These are phyloP conservation scores for Lepisosteus oculatus DNA, from an alignment of 2,113 vertebrate species.

Conservation along the genomic window DNA sequence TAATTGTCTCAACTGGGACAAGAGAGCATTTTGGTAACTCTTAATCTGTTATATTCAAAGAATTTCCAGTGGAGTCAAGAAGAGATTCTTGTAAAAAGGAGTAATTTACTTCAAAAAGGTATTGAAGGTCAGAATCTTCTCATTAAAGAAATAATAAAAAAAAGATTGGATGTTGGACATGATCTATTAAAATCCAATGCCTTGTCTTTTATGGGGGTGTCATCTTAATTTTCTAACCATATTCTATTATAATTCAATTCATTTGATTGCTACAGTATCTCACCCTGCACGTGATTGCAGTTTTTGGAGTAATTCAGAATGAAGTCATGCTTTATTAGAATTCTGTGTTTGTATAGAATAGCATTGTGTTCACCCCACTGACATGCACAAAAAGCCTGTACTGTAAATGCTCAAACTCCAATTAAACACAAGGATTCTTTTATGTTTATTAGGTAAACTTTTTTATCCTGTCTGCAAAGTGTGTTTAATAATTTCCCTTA, in stretches of 20 bases:
- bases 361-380: too few relatives aligned
- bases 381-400: too few relatives aligned
- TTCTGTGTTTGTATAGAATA: neutral
- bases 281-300: neutral
- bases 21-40: neutral
- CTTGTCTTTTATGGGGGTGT: too few relatives aligned
- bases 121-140: neutral
- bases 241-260: neutral
- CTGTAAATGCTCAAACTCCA: too few relatives aligned
- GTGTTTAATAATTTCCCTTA: too few relatives aligned
- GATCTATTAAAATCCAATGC: too few relatives aligned
- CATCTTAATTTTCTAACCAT: too few relatives aligned
- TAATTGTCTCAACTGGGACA: neutral
- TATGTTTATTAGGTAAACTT: too few relatives aligned
- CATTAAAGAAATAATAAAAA: neutral
- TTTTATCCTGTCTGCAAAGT: too few relatives aligned
- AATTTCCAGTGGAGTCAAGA: conserved; percentile 7
- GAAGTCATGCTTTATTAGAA: neutral
- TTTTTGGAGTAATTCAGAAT: neutral
- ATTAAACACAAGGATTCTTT: too few relatives aligned
- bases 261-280: neutral
- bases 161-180: too few relatives aligned
- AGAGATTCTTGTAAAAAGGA: neutral
- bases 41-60: conserved; percentile 8
- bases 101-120: neutral